These are phyloP conservation scores for Rhaphigaster nebulosa DNA, from an alignment of 2,888 invertebrate species.

Conservation along the genomic window DNA sequence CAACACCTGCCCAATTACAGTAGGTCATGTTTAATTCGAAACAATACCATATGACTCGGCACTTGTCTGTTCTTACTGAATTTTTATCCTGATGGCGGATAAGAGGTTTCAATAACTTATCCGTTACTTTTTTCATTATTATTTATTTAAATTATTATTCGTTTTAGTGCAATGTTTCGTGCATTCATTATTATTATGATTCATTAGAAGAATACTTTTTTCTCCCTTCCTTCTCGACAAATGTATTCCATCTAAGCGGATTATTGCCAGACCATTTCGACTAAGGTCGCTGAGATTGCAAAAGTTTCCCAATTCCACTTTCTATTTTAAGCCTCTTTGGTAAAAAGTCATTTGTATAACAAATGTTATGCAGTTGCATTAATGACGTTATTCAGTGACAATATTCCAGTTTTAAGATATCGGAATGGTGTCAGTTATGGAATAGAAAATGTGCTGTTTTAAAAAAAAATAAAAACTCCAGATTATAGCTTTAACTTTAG, in stretches of 20 bases:
- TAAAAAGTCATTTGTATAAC: constrained; percentile 20
- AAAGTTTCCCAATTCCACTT: neutral
- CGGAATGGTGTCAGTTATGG: neutral
- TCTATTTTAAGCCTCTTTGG: neutral
- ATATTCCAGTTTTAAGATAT: neutral
- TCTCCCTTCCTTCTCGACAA: neutral
- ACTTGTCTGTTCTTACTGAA: too few species aligned
- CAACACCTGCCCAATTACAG: too few species aligned
- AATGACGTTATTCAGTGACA: neutral
- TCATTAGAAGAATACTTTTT: neutral
- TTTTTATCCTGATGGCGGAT: too few species aligned
- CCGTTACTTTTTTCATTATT: too few species aligned
- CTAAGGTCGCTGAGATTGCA: neutral
- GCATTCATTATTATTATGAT: too few species aligned
- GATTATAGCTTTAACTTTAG: neutral
- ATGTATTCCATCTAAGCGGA: neutral
- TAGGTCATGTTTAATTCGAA: too few species aligned
- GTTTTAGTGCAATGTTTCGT: too few species aligned
- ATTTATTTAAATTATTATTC: too few species aligned
- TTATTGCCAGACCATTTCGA: neutral
- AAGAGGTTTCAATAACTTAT: too few species aligned
- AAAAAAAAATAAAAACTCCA: neutral
- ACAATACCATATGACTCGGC: too few species aligned
- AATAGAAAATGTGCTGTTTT: neutral
- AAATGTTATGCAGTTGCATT: neutral